Conservation (phyloP, 2,888 invertebrate species). For the Leptopilina myrica region DNA sequence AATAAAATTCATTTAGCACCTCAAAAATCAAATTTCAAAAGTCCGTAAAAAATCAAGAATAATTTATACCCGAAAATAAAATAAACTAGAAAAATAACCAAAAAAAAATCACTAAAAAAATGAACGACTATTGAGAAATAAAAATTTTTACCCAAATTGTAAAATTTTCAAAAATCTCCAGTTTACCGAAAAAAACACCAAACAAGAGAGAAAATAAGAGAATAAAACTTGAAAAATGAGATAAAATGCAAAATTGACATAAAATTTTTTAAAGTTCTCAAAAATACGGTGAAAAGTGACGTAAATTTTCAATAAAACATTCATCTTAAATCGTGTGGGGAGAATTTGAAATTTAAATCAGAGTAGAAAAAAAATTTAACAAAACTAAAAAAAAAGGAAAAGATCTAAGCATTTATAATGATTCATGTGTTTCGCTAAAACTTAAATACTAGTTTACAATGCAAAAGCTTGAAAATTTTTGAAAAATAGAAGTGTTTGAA, state of each 20-base stretch:
- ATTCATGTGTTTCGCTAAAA: not conserved
- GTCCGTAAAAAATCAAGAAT: too few species aligned
- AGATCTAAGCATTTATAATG: not conserved
- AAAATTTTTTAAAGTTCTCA: not conserved
- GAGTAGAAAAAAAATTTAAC: not conserved
- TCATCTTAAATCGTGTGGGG: not conserved
- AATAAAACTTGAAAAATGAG: too few species aligned
- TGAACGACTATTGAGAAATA: too few species aligned
- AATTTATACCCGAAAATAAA: too few species aligned
- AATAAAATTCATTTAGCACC: too few species aligned
- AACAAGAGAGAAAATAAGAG: too few species aligned
- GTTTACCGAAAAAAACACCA: too few species aligned
- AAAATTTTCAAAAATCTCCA: too few species aligned
- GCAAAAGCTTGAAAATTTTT: not conserved
- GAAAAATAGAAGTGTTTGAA: not conserved
- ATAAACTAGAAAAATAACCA: too few species aligned
- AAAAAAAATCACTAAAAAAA: too few species aligned
- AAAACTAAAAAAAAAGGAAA: not conserved
- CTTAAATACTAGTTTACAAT: not conserved
- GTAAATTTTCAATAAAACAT: slow-evolving; percentile 13
- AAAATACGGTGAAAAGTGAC: not conserved
- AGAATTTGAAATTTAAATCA: slow-evolving; percentile 3
- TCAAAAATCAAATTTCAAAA: too few species aligned
- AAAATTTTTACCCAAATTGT: too few species aligned
- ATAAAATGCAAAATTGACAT: not conserved